These are phyloP conservation scores for Macrotrachela quadricornifera DNA, from an alignment of 1,140 invertebrate genomes.

Conservation along the genomic window DNA sequence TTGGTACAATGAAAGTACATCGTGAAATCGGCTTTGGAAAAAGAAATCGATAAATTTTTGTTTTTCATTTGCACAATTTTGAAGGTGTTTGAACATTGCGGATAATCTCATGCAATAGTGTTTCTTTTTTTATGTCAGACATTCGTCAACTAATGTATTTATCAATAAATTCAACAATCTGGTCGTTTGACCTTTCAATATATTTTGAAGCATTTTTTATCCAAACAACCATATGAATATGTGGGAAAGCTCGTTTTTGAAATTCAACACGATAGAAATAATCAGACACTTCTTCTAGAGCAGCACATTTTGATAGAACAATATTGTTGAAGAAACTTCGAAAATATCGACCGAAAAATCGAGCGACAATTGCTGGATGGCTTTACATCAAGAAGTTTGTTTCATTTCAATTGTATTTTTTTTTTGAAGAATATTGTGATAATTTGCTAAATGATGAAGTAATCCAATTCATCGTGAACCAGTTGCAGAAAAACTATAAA, in stretches of 20 bases:
- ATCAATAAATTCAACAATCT: not conserved
- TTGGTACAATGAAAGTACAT: too few species aligned
- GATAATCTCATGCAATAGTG: too few species aligned
- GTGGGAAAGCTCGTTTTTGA: not conserved
- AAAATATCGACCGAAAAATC: not conserved
- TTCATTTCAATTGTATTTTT: too few species aligned
- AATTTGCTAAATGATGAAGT: not conserved
- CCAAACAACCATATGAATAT: not conserved
- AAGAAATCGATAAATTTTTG: too few species aligned
- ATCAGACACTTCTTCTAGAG: not conserved
- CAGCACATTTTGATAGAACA: not conserved
- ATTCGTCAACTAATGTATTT: not conserved
- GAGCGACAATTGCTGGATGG: not conserved
- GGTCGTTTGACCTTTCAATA: not conserved
- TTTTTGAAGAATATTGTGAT: not conserved
- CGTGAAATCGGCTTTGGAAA: too few species aligned
- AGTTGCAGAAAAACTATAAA: not conserved
- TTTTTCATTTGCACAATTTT: too few species aligned
- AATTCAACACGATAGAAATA: slow-evolving; percentile 1
- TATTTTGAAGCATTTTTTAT: not conserved
- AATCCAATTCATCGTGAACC: not conserved
- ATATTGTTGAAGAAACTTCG: not conserved
- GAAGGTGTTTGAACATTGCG: too few species aligned
- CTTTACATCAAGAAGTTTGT: not conserved
- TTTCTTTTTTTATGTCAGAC: too few species aligned